phyloP scores from a whole-genome alignment of 2,113 vertebrate genomes.

The Thunnus maccoyii region DNA sequence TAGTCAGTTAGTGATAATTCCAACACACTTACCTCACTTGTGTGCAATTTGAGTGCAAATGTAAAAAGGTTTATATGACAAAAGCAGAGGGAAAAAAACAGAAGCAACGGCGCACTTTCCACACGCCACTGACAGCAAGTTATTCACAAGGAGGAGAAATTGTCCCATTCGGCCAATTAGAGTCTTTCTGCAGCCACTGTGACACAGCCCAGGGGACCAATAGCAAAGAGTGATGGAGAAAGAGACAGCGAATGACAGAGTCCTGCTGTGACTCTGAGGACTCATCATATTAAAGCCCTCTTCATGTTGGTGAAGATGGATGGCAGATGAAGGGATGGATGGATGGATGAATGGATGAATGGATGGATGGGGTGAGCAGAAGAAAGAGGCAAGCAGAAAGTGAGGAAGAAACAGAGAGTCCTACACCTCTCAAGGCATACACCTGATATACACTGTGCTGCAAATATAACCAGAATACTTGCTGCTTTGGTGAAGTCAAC shows the following conservation, averaged over 20 bases:
- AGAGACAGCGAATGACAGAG: slow-evolving; percentile 46
- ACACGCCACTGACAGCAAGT: slow-evolving; percentile 50
- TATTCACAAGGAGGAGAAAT: slow-evolving; percentile 51
- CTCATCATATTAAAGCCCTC: slow-evolving; percentile 61
- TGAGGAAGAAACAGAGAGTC: background rate
- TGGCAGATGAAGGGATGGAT: slow-evolving; percentile 41
- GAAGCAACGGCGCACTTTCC: slow-evolving; percentile 21
- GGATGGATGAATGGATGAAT: slow-evolving; percentile 39
- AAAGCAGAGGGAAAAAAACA: slow-evolving; percentile 4
- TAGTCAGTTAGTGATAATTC: slow-evolving; percentile 36
- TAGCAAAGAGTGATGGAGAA: slow-evolving; percentile 61
- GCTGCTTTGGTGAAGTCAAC: background rate
- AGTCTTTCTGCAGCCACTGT: slow-evolving; percentile 45
- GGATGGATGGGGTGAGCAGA: slow-evolving; percentile 13
- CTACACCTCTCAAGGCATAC: background rate
- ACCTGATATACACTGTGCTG: background rate
- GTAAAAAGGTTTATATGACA: slow-evolving; percentile 17
- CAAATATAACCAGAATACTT: background rate
- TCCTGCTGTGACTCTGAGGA: slow-evolving; percentile 52
- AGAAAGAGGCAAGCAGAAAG: background rate
- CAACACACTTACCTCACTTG: slow-evolving; percentile 44
- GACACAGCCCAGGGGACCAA: slow-evolving; percentile 67
- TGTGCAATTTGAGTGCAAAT: slow-evolving; percentile 33
- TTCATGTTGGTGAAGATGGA: slow-evolving; percentile 56
- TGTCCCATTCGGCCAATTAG: slow-evolving; percentile 51